Conservation (phyloP, 2,888 invertebrate species). For the Netelia fuscicornis region DNA sequence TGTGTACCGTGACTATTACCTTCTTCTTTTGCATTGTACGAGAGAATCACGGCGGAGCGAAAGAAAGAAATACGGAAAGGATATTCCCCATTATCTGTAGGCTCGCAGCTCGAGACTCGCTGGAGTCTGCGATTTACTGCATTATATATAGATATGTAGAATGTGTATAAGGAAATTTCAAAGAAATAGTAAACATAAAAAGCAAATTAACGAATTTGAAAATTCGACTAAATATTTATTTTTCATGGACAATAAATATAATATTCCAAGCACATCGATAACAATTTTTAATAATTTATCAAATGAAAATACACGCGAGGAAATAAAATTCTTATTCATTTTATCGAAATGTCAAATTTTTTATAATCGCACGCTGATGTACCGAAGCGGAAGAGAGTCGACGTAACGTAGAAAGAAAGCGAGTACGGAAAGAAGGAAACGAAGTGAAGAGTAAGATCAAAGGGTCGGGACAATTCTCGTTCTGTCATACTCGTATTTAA, state of each 20-base stretch:
- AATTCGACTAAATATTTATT: too few species aligned
- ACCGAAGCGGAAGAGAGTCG: not conserved
- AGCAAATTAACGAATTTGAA: too few species aligned
- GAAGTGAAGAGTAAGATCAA: slow-evolving; percentile 15
- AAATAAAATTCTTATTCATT: not conserved
- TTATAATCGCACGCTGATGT: not conserved
- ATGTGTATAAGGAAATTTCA: too few species aligned
- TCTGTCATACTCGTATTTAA: slow-evolving; percentile 12
- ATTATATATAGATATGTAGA: not conserved
- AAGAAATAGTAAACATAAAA: too few species aligned
- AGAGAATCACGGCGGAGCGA: not conserved
- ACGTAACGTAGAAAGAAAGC: not conserved
- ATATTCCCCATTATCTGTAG: slow-evolving; percentile 49
- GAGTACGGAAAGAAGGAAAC: not conserved
- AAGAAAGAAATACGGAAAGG: slow-evolving; percentile 19
- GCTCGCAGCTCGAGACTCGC: slow-evolving; percentile 7
- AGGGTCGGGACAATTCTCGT: slow-evolving; percentile 23
- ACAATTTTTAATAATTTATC: too few species aligned
- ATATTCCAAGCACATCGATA: too few species aligned
- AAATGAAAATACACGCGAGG: too few species aligned
- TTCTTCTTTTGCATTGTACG: slow-evolving; percentile 11
- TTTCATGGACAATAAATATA: too few species aligned
- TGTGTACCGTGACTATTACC: slow-evolving; percentile 35
- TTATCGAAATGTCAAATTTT: not conserved
- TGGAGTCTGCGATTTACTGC: not conserved